A percentile compares a stretch with the other conserved stretches of the same genome.
Evolutionary conservation across 2,797 vertebrate species (phyloP).

Genomic region (Enteromius thamalakanensis): DNA sequence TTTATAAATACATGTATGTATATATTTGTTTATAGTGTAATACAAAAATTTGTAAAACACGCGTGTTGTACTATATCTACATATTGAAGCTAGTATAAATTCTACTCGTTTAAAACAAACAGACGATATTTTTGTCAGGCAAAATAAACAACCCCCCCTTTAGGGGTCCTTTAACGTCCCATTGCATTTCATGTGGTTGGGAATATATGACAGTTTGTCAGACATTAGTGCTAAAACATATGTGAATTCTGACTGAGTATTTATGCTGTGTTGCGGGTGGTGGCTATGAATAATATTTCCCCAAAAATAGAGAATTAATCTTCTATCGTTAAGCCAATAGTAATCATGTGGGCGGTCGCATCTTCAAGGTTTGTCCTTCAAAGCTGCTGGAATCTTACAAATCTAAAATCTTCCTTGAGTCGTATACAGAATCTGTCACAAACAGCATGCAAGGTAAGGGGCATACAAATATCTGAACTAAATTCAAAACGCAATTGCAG

Average conservation of each 20-base stretch:
- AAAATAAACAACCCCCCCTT: neutral
- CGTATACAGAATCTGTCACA: conserved; percentile 64
- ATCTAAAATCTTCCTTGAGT: conserved; percentile 43
- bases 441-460: conserved; percentile 62
- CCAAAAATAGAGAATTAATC: neutral
- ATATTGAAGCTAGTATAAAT: neutral
- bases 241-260: neutral
- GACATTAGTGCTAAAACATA: neutral
- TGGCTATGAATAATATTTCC: neutral
- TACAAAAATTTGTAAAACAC: neutral
- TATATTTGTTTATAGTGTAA: neutral
- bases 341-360: conserved; percentile 71
- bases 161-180: conserved; percentile 7
- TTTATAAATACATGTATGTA: too few species aligned
- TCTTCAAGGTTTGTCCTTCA: conserved; percentile 72
- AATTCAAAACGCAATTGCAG: neutral
- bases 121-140: conserved; percentile 4
- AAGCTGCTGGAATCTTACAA: conserved; percentile 56
- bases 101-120: neutral
- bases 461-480: neutral
- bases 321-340: neutral
- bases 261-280: neutral
- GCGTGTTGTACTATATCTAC: neutral
- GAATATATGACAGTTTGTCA: neutral
- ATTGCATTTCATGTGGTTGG: conserved; percentile 1